Evolutionary conservation across 1,140 invertebrate species (phyloP), one percentile per base, ranked within the genome.

Genomic region (Physella acuta): DNA sequence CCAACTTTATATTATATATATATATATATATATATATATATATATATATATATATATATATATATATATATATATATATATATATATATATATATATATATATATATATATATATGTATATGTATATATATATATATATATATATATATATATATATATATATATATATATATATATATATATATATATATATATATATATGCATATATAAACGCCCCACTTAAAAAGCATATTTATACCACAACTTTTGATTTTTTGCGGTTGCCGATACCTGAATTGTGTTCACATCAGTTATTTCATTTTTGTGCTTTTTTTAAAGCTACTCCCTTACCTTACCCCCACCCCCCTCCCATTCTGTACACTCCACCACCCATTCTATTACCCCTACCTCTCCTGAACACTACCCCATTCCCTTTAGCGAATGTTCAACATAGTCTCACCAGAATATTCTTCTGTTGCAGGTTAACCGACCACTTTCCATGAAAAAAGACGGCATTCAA

Each of bases 401-500:
- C 53, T 28, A 11, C 53, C 11, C 53, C 53, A 24, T 8, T 11
- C 53, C 11, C 53, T 16, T 16, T 61, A 5, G 5, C 5, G 8
- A 36, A 31, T 61, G 24, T 5, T 61, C 53, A 56, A 8, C n/a
- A n/a, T n/a, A 17, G 53, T 5, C 17, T 56, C 8, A 11, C 53
- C 53, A 56, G 28, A 28, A 8, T 56, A 20, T 36, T 67, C 20
- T 55, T 49, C 71, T n/a, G 28, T 78, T 73, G 2, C 37, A 87
- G 86, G 84, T 86, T 17, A 80, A 86, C 72, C 79, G 94, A 73
- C 97, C 97, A 0, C 80, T 96, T 77, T 93, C 95, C 0, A 98
- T 98, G 96, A 90, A 95, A 44, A 99, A 99, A 83, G 95, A 98
- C 79, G 94, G 93, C 8, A 97, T 97, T 53, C 97, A 98, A 81